A percentile compares a stretch with the other conserved stretches of the same genome.
These are phyloP conservation scores for Glaucomys volans DNA, from an alignment of 2,113 vertebrate species.

Conservation along the genomic window DNA sequence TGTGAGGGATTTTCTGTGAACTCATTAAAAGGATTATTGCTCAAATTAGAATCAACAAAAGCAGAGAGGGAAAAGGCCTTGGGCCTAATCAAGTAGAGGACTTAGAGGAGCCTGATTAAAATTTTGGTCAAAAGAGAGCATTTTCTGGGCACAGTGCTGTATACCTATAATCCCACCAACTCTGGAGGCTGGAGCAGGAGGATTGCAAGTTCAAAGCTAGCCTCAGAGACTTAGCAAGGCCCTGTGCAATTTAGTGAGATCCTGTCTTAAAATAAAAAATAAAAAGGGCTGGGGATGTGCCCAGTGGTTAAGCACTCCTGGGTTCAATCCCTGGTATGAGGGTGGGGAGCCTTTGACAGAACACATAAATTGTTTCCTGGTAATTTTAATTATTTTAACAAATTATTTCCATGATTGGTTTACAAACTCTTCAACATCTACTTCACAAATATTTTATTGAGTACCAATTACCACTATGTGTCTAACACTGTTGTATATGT, in stretches of 20 bases:
- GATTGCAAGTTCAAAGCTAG: no score
- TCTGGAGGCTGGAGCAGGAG: no score
- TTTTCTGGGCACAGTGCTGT: not conserved
- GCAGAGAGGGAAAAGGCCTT: not conserved
- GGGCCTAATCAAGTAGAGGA: no score
- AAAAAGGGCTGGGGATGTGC: no score
- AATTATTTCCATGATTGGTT: not conserved
- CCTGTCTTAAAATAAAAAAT: no score
- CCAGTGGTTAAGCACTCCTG: no score
- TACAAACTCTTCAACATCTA: not conserved
- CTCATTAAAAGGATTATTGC: not conserved
- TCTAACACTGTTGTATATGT: not conserved
- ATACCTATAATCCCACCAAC: no score
- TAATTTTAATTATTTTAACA: constrained; percentile 1
- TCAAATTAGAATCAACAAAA: not conserved
- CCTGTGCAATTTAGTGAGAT: no score
- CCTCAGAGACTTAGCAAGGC: no score
- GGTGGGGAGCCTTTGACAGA: not conserved
- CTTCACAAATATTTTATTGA: not conserved
- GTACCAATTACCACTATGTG: not conserved
- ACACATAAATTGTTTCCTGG: not conserved
- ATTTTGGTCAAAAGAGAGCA: not conserved
- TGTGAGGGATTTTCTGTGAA: not conserved
- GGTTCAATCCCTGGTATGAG: no score
- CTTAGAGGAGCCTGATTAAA: not conserved